phyloP scores from a whole-genome alignment of 2,797 vertebrate genomes.

The Leptodactylus fallax region DNA sequence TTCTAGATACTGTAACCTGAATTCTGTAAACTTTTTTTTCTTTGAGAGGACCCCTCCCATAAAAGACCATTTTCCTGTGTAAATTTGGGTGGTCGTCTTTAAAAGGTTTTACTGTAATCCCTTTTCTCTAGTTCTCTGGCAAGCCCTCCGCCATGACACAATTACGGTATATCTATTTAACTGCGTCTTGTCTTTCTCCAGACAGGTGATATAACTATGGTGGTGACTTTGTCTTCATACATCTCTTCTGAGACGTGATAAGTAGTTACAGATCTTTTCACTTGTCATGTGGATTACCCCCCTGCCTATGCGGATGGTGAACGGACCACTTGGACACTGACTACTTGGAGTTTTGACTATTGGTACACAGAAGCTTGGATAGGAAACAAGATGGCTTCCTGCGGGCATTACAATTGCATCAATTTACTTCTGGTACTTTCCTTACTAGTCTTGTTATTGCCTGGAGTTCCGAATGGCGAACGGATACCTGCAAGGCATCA shows the following conservation, averaged over 20 bases:
- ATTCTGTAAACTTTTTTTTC: no score
- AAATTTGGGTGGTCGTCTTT: no score
- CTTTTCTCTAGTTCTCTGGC: no score
- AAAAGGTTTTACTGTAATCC: no score
- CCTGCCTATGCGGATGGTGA: not conserved
- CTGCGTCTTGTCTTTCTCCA: not conserved
- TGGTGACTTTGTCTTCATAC: not conserved
- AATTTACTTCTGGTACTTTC: not conserved
- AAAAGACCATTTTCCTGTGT: no score
- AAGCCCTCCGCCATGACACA: no score
- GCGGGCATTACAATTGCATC: not conserved
- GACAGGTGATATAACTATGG: constrained; percentile 20
- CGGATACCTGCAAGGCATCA: not conserved
- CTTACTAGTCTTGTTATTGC: not conserved
- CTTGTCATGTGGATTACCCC: not conserved
- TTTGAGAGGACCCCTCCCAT: no score
- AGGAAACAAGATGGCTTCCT: constrained; percentile 21
- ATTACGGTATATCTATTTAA: no score
- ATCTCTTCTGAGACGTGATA: not conserved
- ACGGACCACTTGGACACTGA: not conserved
- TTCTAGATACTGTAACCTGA: no score
- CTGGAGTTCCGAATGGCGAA: not conserved
- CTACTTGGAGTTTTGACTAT: not conserved
- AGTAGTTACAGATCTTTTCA: not conserved
- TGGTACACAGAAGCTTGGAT: not conserved